These are phyloP conservation scores for Luperina nickerlii DNA, from an alignment of 2,888 invertebrate species.

Conservation along the genomic window DNA sequence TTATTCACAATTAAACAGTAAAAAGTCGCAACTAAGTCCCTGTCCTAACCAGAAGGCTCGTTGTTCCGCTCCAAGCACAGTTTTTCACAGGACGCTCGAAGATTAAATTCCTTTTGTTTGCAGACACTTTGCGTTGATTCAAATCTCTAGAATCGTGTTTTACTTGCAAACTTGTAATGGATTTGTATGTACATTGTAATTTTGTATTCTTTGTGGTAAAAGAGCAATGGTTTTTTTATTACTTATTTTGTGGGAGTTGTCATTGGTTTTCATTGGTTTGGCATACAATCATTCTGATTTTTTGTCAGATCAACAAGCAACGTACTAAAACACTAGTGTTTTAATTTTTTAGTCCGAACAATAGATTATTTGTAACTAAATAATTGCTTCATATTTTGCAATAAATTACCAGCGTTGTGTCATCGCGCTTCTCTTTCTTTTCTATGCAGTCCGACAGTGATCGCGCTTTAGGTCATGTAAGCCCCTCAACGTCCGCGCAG, in stretches of 20 bases:
- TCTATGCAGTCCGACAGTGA: too few species aligned
- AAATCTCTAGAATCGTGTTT: constrained; percentile 47
- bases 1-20: neutral
- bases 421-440: too few species aligned
- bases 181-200: constrained; percentile 47
- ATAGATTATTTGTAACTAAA: too few species aligned
- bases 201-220: constrained; percentile 34
- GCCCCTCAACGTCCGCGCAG: too few species aligned
- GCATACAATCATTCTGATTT: too few species aligned
- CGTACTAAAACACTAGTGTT: too few species aligned
- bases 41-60: neutral
- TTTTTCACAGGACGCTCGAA: constrained; percentile 56
- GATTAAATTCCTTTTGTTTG: constrained; percentile 65
- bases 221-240: neutral
- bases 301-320: too few species aligned
- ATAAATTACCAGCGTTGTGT: too few species aligned
- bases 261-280: too few species aligned
- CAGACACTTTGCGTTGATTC: constrained; percentile 48
- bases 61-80: constrained; percentile 38
- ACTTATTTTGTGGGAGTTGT: neutral
- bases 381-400: too few species aligned
- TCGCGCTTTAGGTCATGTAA: too few species aligned
- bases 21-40: constrained; percentile 15
- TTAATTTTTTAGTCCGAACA: too few species aligned
- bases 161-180: constrained; percentile 47